These are phyloP conservation scores for Triplophysa bombifrons DNA, from an alignment of 2,797 vertebrate species.

Conservation along the genomic window DNA sequence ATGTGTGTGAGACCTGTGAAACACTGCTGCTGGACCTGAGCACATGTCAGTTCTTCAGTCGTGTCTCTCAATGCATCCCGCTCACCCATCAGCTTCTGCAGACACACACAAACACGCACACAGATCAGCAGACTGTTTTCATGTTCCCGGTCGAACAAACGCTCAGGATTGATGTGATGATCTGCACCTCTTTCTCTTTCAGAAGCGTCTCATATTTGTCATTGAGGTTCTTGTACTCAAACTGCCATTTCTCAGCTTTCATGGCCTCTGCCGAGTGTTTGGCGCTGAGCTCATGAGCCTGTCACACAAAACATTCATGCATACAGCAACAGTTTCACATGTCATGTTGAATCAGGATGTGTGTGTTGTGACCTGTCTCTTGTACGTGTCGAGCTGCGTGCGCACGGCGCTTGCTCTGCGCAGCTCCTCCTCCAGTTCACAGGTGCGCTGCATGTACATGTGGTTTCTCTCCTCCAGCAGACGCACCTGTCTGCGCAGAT, in stretches of 20 bases:
- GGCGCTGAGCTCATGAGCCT: slow-evolving; percentile 86
- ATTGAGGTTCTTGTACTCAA: slow-evolving; percentile 87
- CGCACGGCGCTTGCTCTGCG: slow-evolving; percentile 81
- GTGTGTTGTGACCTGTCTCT: slow-evolving; percentile 78
- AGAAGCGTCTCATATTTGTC: slow-evolving; percentile 84
- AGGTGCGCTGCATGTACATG: slow-evolving; percentile 88
- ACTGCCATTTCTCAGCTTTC: slow-evolving; percentile 92
- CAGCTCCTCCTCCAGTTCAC: slow-evolving; percentile 90
- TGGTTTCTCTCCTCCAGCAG: slow-evolving; percentile 90
- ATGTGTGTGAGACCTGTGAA: slow-evolving; percentile 71
- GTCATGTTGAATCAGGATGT: background rate
- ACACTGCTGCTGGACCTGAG: slow-evolving; percentile 83
- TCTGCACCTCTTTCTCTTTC: slow-evolving; percentile 87
- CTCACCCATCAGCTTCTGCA: slow-evolving; percentile 82
- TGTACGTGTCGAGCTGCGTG: slow-evolving; percentile 84
- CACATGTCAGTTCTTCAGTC: slow-evolving; percentile 87
- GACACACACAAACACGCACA: slow-evolving; percentile 24
- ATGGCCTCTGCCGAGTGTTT: slow-evolving; percentile 84
- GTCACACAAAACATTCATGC: background rate
- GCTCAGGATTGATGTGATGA: background rate
- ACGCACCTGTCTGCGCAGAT: slow-evolving; percentile 88
- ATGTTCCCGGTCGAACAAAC: background rate
- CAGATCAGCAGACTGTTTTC: background rate
- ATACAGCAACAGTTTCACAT: background rate
- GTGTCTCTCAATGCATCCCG: slow-evolving; percentile 87